These are phyloP conservation scores for Scolopax mira DNA, from an alignment of 2,113 vertebrate species.

Conservation along the genomic window DNA sequence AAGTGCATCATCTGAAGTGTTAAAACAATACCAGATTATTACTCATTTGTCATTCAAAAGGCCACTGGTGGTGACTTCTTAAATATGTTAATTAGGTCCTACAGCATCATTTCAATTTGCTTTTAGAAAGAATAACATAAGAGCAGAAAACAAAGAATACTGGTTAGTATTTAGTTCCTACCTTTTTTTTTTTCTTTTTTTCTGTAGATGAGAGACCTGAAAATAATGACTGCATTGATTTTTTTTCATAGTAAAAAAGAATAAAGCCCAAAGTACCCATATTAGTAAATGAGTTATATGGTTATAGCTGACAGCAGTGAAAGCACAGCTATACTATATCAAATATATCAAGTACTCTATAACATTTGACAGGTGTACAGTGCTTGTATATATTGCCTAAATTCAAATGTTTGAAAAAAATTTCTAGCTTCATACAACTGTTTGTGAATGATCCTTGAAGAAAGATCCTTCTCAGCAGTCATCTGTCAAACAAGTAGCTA, in stretches of 20 bases:
- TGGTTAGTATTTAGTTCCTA: not conserved
- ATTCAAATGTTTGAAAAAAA: not conserved
- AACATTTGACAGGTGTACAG: accelerated
- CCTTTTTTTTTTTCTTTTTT: not conserved
- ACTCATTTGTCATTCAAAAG: not conserved
- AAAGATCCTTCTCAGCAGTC: not conserved
- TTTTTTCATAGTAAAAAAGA: not conserved
- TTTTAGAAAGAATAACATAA: not conserved
- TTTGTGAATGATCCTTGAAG: not conserved
- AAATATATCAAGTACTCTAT: not conserved
- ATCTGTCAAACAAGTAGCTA: not conserved
- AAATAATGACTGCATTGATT: not conserved
- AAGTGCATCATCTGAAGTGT: not conserved
- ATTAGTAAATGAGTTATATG: not conserved
- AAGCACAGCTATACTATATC: not conserved
- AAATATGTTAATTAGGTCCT: not conserved
- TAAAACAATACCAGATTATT: not conserved
- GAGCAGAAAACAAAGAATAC: not conserved
- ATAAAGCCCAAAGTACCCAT: not conserved
- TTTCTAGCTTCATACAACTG: not conserved
- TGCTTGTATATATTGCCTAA: not conserved
- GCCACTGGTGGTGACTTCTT: not conserved
- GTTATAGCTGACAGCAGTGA: not conserved
- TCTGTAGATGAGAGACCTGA: not conserved
- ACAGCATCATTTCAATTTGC: not conserved